These are phyloP conservation scores for Scomber scombrus DNA, from an alignment of 2,113 vertebrate genomes.

Conservation along the genomic window DNA sequence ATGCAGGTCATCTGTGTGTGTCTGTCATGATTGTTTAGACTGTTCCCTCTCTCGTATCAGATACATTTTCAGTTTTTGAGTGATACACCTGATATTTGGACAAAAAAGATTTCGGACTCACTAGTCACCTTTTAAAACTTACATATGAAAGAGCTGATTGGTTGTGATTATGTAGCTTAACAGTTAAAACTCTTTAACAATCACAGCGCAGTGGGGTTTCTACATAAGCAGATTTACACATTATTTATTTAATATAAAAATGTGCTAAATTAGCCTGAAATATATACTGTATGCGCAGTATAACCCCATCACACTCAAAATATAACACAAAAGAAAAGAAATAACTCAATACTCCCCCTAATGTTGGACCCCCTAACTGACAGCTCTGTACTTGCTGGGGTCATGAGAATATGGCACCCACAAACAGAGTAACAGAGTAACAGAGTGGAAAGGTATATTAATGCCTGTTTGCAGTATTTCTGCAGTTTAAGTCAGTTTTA, in stretches of 20 bases:
- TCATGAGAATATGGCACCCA: conserved; percentile 20
- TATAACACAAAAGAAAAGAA: background rate
- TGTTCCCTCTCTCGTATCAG: too few species aligned
- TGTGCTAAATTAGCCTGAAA: background rate
- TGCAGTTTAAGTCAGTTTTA: conserved; percentile 16
- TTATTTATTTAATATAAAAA: conserved; percentile 4
- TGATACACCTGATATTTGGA: conserved; percentile 6
- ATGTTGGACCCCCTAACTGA: background rate
- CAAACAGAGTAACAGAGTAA: background rate
- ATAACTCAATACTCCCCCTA: background rate
- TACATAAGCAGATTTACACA: conserved; percentile 2
- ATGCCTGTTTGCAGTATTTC: background rate
- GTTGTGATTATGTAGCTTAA: background rate
- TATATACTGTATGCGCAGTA: background rate
- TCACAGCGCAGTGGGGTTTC: background rate
- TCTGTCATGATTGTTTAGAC: background rate
- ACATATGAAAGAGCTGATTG: background rate
- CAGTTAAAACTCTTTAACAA: background rate
- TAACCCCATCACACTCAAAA: conserved; percentile 1
- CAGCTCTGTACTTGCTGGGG: conserved; percentile 1
- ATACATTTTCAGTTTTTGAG: background rate
- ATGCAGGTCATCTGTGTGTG: background rate
- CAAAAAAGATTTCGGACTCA: background rate
- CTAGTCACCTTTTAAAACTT: background rate
- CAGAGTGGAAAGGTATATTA: background rate